phyloP scores from a whole-genome alignment of 2,888 invertebrate genomes.

The Chymomyza caudatula region DNA sequence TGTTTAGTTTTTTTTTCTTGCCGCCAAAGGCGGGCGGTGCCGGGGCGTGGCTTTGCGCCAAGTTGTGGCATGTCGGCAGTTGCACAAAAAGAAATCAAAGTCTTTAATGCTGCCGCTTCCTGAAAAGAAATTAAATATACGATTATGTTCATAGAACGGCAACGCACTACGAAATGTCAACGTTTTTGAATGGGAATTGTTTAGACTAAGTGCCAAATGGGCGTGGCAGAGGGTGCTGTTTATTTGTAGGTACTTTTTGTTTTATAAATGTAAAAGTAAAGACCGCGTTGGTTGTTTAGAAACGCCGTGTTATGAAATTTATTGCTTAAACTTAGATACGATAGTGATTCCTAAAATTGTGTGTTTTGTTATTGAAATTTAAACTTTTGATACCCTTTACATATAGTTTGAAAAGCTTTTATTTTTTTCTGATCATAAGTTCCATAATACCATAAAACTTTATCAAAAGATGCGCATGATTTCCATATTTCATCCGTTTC shows the following conservation, averaged over 20 bases:
- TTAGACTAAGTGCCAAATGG: not conserved
- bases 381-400: too few species aligned
- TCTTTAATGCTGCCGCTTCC: conserved; percentile 41
- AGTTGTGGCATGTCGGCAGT: conserved; percentile 1
- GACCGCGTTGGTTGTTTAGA: too few species aligned
- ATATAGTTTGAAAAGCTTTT: too few species aligned
- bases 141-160: conserved; percentile 38
- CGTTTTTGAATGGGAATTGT: not conserved
- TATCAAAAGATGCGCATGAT: too few species aligned
- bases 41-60: conserved; percentile 8
- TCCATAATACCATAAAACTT: too few species aligned
- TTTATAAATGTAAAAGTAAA: too few species aligned
- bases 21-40: conserved; percentile 24
- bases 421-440: too few species aligned
- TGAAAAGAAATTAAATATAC: conserved; percentile 46
- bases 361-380: too few species aligned
- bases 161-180: not conserved
- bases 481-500: too few species aligned
- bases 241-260: not conserved
- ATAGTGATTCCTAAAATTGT: too few species aligned
- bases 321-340: too few species aligned
- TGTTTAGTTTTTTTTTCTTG: conserved; percentile 43
- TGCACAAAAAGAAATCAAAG: conserved; percentile 37
- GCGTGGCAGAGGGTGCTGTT: not conserved
- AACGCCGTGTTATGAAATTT: too few species aligned